A percentile compares a stretch with the other conserved stretches of the same genome.
These are phyloP conservation scores for Spilarctia lutea DNA, from an alignment of 2,888 invertebrate genomes.

Conservation along the genomic window DNA sequence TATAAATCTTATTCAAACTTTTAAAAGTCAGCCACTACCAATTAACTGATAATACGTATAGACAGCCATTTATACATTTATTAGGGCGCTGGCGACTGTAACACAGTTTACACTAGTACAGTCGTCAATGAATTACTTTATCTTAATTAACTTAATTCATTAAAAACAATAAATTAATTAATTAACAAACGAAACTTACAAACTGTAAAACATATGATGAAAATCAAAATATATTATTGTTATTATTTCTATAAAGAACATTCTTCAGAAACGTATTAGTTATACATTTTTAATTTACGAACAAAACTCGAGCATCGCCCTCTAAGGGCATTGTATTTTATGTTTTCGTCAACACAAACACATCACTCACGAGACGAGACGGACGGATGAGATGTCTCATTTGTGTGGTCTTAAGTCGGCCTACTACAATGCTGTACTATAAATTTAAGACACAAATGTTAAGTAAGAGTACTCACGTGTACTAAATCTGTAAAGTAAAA, in stretches of 20 bases:
- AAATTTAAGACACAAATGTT: background rate
- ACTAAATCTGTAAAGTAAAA: background rate
- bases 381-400: conserved; percentile 1
- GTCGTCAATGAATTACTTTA: too few relatives aligned
- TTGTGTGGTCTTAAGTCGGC: background rate
- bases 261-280: background rate
- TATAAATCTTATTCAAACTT: too few relatives aligned
- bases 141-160: too few relatives aligned
- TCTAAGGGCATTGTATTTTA: background rate
- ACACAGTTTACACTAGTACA: too few relatives aligned
- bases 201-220: too few relatives aligned
- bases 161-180: too few relatives aligned
- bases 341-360: conserved; percentile 6
- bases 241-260: background rate
- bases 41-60: background rate
- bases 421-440: background rate
- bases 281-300: background rate
- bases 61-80: too few relatives aligned
- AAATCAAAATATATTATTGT: too few relatives aligned
- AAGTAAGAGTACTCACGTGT: background rate
- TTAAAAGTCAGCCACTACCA: too few relatives aligned
- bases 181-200: too few relatives aligned
- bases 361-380: conserved; percentile 21
- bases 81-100: too few relatives aligned
- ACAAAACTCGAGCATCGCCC: background rate